phyloP scores from a whole-genome alignment of 2,113 vertebrate genomes.

The Plectropomus leopardus region DNA sequence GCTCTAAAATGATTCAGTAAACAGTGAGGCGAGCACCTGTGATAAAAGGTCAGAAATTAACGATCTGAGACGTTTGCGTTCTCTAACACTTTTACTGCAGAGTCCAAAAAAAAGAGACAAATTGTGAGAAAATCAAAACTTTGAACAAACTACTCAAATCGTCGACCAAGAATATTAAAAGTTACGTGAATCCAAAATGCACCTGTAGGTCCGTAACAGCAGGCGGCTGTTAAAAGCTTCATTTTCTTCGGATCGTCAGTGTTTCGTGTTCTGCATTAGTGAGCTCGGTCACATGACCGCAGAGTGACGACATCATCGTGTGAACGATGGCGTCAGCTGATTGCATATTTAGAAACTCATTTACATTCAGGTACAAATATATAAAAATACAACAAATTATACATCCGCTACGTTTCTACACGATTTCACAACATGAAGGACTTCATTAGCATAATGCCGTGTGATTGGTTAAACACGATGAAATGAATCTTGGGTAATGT shows the following conservation, averaged over 20 bases:
- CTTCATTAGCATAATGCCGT: slow-evolving; percentile 57
- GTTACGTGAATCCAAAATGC: neutral
- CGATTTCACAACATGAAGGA: slow-evolving; percentile 10
- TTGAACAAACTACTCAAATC: neutral
- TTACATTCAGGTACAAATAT: slow-evolving; percentile 51
- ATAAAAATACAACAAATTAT: slow-evolving; percentile 48
- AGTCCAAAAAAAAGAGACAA: neutral
- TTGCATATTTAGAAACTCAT: slow-evolving; percentile 6
- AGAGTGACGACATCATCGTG: neutral
- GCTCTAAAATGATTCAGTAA: no score
- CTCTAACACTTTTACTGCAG: no score
- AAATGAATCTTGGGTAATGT: slow-evolving; percentile 39
- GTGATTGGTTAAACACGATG: slow-evolving; percentile 41
- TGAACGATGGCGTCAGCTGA: neutral
- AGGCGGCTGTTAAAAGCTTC: neutral
- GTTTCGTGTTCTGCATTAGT: neutral
- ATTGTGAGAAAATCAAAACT: neutral
- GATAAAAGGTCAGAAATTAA: no score
- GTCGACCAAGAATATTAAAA: no score
- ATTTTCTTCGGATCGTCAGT: neutral
- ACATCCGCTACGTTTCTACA: slow-evolving; percentile 39
- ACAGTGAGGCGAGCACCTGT: no score
- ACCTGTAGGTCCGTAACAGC: neutral
- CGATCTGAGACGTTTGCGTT: no score
- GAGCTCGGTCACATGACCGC: neutral